A percentile compares a stretch with the other conserved stretches of the same genome.
phyloP scores from a whole-genome alignment of 2,113 vertebrate species.

The Rhadina sibilatrix region DNA sequence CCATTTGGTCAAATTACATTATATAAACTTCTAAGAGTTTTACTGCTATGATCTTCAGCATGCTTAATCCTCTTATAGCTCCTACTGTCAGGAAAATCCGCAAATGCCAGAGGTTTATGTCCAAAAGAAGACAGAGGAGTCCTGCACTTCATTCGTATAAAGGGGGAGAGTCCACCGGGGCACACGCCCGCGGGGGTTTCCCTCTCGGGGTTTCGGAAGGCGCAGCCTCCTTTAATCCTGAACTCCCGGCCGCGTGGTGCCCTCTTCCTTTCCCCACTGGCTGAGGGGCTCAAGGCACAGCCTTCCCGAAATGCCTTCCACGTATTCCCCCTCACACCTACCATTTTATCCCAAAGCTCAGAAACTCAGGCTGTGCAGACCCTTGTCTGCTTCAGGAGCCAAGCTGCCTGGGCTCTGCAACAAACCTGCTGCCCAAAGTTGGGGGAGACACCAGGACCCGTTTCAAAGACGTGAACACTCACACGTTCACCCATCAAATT shows the following conservation, averaged over 20 bases:
- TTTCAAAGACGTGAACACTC: rapidly evolving
- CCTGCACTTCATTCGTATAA: not conserved
- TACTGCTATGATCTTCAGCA: not conserved
- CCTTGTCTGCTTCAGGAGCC: not conserved
- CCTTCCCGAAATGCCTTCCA: rapidly evolving
- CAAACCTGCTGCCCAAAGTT: not conserved
- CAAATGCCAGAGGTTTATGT: not conserved
- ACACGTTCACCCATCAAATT: not conserved
- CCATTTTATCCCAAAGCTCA: not conserved
- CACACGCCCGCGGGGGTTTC: not conserved
- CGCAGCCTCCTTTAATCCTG: not conserved
- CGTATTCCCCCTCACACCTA: rapidly evolving
- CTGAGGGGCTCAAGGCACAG: not conserved
- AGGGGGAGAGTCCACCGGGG: too few species aligned
- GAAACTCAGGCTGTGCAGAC: not conserved
- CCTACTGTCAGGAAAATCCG: not conserved
- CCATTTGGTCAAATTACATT: not conserved
- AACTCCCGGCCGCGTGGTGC: not conserved
- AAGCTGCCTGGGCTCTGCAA: not conserved
- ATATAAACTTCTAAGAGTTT: not conserved
- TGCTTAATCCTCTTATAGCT: not conserved
- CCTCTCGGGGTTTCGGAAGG: not conserved
- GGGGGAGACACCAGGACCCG: not conserved
- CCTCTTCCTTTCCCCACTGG: too few species aligned
- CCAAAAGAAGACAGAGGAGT: not conserved